Evolutionary conservation across 2,113 vertebrate genomes (phyloP).

Genomic region (Butastur rufipennis): DNA sequence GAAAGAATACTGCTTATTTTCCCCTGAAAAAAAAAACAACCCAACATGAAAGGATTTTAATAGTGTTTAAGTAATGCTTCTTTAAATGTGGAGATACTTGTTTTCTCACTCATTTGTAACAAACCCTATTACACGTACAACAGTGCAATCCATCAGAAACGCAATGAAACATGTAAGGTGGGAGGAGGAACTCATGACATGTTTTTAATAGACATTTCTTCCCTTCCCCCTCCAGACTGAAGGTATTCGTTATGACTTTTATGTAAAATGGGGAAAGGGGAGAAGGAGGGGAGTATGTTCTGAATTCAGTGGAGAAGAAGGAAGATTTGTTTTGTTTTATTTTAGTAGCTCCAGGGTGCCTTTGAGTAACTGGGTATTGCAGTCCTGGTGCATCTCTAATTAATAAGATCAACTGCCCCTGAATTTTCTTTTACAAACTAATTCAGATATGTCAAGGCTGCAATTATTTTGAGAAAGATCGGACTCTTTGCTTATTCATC

Average conservation of each 20-base stretch:
- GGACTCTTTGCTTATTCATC: constrained; percentile 74
- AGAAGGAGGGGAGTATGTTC: constrained; percentile 3
- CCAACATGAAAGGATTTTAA: constrained; percentile 17
- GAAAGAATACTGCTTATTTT: constrained; percentile 1
- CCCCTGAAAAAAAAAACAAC: background rate
- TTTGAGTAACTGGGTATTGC: constrained; percentile 65
- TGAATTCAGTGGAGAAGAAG: constrained; percentile 49
- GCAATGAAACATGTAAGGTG: constrained; percentile 22
- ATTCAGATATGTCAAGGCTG: constrained; percentile 77
- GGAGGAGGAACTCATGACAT: constrained; percentile 40
- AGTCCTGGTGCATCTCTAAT: constrained; percentile 72
- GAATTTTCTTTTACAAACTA: constrained; percentile 79
- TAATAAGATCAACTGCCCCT: constrained; percentile 78
- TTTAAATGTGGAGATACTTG: constrained; percentile 48
- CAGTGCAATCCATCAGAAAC: constrained; percentile 34
- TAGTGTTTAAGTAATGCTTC: constrained; percentile 52
- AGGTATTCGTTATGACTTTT: constrained; percentile 32
- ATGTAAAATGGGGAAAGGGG: background rate
- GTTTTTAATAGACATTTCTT: constrained; percentile 25
- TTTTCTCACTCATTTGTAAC: constrained; percentile 66
- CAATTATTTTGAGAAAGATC: constrained; percentile 80
- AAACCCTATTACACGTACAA: background rate
- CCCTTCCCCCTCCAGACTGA: constrained; percentile 19
- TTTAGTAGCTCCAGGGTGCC: constrained; percentile 66
- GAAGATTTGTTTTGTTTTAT: constrained; percentile 64